Base-by-base conservation (phyloP, 2,113 vertebrate genomes). In the Leptosomus discolor region DNA sequence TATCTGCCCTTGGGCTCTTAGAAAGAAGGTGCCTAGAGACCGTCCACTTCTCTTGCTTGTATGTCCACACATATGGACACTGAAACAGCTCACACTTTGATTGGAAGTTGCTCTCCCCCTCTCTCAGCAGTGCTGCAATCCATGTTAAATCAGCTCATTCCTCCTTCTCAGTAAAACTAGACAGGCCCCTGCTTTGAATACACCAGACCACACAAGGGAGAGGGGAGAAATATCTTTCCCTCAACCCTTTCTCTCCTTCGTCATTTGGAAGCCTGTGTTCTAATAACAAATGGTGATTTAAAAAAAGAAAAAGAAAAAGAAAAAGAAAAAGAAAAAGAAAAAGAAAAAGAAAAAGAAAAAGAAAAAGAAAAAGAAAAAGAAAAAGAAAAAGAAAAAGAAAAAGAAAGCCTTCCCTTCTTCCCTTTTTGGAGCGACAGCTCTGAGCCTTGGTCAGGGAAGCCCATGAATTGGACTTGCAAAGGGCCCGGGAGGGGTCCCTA, bases 151-250 rank as follows among this genome's bases (percentile, higher is more conserved):
- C 92, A 96, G 83, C 69, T 92, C 92, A 94, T 96, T 97, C 68
- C 96, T 94, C 67, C 97, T 96, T 94, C 96, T 95, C 81, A 94
- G 95, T 96, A 94, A 96, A 96, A 95, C 58, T 96, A 94, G 94
- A 96, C 95, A 94, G 87, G 81, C 85, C 81, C 12, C 70, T 67
- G 67, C 92, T 92, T 94, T 93, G 84, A 97, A 95, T 96, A 94
- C 14, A 8, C 19, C 1, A 12, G 94, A 96, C 94, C 94, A 97
- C 97, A 97, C 95, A 97, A 95, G 91, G 91, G 57, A 95, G 82
- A 97, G 57, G 39, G 79, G 73, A 91, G 83, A 94, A 93, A 93
- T 92, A 94, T 79, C 93, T 95, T 91, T 94, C 88, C 75, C 80
- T 81, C 85, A 93, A 77, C 50, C 63, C 68, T 91, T 96, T 96